phyloP scores from a whole-genome alignment of 2,888 invertebrate species.

The Seira ritae region DNA sequence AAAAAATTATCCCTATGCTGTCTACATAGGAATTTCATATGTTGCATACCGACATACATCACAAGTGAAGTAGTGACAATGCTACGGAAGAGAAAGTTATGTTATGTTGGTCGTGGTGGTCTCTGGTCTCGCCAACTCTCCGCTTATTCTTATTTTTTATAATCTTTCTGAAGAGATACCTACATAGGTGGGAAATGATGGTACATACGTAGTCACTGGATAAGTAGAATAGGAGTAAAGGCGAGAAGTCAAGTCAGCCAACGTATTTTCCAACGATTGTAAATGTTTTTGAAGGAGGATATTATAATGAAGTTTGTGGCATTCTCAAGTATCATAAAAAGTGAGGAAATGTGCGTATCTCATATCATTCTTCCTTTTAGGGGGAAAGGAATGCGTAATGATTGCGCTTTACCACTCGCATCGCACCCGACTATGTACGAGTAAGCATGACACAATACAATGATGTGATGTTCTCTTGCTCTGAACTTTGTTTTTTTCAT shows the following conservation, averaged over 20 bases:
- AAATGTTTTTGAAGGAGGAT: conserved; percentile 21
- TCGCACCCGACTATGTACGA: too few species aligned
- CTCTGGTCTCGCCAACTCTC: not conserved
- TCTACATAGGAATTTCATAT: not conserved
- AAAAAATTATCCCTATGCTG: not conserved
- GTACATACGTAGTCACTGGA: not conserved
- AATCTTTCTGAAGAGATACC: not conserved
- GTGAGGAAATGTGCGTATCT: conserved; percentile 20
- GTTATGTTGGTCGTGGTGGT: not conserved
- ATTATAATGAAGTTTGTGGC: conserved; percentile 54
- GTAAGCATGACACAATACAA: too few species aligned
- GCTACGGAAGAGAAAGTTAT: not conserved
- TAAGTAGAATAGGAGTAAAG: not conserved
- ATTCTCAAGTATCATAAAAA: conserved; percentile 23
- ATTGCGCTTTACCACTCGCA: too few species aligned
- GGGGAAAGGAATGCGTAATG: too few species aligned
- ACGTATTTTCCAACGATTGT: not conserved
- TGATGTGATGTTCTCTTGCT: too few species aligned
- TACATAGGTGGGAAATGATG: conserved; percentile 12
- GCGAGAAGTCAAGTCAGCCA: not conserved
- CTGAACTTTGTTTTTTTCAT: too few species aligned
- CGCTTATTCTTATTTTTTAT: too few species aligned
- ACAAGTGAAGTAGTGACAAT: not conserved
- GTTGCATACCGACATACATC: too few species aligned
- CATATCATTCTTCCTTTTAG: too few species aligned